phyloP scores from a whole-genome alignment of 2,797 vertebrate genomes.

The Danio choprae region DNA sequence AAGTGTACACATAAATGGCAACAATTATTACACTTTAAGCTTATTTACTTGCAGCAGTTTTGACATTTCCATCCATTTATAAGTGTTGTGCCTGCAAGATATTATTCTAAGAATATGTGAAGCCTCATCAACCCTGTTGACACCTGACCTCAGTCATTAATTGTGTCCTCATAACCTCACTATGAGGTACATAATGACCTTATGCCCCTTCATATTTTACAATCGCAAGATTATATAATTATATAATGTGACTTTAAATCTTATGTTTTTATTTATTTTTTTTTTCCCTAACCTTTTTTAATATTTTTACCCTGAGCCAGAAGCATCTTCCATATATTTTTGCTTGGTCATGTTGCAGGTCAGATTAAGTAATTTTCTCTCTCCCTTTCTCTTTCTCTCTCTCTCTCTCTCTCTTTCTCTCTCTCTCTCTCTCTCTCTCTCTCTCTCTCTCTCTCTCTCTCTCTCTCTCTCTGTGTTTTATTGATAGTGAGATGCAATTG shows the following conservation, averaged over 20 bases:
- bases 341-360: not conserved
- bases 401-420: not conserved
- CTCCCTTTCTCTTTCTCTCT: too few species aligned
- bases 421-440: not conserved
- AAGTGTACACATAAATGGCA: not conserved
- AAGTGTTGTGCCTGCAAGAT: not conserved
- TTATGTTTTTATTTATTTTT: not conserved
- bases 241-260: not conserved
- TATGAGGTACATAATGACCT: not conserved
- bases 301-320: not conserved
- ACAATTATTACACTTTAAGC: not conserved
- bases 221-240: not conserved
- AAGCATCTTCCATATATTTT: not conserved
- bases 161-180: not conserved
- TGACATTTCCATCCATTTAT: not conserved
- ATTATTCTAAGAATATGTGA: not conserved
- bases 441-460: not conserved
- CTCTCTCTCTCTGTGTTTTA: too few species aligned
- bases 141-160: not conserved
- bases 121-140: not conserved
- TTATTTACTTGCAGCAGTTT: slow-evolving; percentile 8
- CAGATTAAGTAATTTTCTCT: not conserved
- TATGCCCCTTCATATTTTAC: not conserved
- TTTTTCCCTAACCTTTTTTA: not conserved
- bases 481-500: not conserved